Percentiles rank a stretch among this genome's conserved stretches.
Evolutionary conservation across 2,797 vertebrate species (phyloP).

Genomic region (Chelon labrosus): DNA sequence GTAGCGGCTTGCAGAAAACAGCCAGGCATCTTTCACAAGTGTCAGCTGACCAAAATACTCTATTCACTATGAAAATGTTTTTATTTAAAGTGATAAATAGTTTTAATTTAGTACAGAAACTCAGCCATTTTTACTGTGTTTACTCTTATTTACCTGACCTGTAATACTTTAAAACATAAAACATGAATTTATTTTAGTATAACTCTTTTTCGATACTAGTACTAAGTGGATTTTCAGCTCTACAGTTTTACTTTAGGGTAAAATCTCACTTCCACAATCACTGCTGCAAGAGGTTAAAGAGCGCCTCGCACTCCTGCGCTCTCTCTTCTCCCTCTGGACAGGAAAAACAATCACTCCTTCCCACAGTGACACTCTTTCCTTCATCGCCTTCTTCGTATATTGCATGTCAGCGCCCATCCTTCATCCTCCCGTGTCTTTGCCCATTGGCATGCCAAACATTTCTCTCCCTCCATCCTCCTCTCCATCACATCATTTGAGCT

Average conservation of each 20-base stretch:
- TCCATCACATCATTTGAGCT: slow-evolving; percentile 21
- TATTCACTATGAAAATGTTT: too few relatives aligned
- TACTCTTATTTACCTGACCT: too few relatives aligned
- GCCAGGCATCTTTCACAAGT: too few relatives aligned
- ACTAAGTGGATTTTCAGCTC: neutral
- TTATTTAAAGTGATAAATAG: too few relatives aligned
- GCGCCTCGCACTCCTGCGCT: neutral
- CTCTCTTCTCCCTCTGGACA: slow-evolving; percentile 1
- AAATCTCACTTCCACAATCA: neutral
- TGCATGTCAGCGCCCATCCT: slow-evolving; percentile 22
- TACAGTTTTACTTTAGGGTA: neutral
- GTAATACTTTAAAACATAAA: too few relatives aligned
- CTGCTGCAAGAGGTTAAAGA: neutral
- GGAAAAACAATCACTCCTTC: slow-evolving; percentile 11
- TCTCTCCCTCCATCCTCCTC: slow-evolving; percentile 37
- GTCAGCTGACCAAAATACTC: too few relatives aligned
- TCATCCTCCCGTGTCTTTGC: slow-evolving; percentile 21
- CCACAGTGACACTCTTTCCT: neutral
- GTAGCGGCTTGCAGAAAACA: too few relatives aligned
- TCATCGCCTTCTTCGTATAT: neutral
- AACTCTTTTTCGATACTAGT: too few relatives aligned
- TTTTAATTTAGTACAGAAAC: too few relatives aligned
- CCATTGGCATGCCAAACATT: slow-evolving; percentile 42
- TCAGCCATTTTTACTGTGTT: too few relatives aligned
- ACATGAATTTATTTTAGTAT: too few relatives aligned